Conservation (phyloP, 2,113 vertebrate species). For the Scytalopus superciliaris region DNA sequence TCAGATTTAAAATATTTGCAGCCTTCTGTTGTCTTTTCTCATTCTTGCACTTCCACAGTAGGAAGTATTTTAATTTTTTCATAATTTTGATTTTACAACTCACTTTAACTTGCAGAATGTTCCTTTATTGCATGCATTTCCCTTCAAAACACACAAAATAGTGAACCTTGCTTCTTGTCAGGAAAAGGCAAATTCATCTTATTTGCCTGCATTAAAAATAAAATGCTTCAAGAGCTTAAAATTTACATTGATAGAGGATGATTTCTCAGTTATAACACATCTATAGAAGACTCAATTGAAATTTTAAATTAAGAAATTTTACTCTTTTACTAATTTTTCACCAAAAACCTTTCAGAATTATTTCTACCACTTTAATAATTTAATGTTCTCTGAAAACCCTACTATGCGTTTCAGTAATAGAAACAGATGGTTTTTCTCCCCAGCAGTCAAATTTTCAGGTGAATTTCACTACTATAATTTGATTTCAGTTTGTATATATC, state of each 20-base stretch:
- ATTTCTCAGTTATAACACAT: not conserved
- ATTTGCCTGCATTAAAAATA: not conserved
- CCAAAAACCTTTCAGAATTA: not conserved
- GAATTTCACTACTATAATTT: constrained; percentile 15
- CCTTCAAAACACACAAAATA: not conserved
- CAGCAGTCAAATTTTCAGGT: not conserved
- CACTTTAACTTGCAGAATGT: not conserved
- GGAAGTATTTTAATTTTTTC: not conserved
- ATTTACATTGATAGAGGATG: not conserved
- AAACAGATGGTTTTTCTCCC: not conserved
- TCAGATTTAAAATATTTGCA: not conserved
- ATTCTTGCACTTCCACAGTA: not conserved
- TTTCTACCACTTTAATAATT: not conserved
- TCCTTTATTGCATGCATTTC: not conserved
- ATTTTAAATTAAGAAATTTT: not conserved
- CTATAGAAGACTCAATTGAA: not conserved
- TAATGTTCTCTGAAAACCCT: not conserved
- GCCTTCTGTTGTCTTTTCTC: not conserved
- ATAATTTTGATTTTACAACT: not conserved
- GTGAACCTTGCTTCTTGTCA: not conserved
- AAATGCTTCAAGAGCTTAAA: not conserved
- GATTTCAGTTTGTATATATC: not conserved
- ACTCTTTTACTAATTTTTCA: not conserved
- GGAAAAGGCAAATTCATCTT: not conserved
- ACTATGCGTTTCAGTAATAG: not conserved